These are phyloP conservation scores for Homalodisca vitripennis DNA, from an alignment of 1,140 invertebrate genomes.

Conservation along the genomic window DNA sequence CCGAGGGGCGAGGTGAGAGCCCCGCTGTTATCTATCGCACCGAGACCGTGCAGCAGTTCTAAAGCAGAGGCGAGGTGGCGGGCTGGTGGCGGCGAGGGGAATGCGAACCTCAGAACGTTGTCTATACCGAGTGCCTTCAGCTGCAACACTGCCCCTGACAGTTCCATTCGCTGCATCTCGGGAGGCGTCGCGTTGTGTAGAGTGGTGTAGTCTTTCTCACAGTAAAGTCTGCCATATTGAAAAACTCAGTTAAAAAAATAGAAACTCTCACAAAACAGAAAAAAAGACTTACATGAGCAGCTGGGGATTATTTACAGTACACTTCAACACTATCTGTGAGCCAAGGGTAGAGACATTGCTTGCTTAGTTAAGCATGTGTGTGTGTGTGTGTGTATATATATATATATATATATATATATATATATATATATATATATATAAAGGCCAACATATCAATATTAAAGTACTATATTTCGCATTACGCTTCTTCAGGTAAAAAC, in stretches of 20 bases:
- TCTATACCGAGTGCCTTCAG: slow-evolving; percentile 94
- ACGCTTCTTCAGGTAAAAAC: too few relatives aligned
- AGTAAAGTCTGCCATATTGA: slow-evolving; percentile 74
- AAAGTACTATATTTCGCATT: too few relatives aligned
- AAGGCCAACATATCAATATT: too few relatives aligned
- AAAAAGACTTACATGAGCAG: not conserved
- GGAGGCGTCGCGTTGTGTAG: slow-evolving; percentile 73
- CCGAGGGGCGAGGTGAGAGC: slow-evolving; percentile 80
- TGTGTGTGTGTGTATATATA: too few relatives aligned
- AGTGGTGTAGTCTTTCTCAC: slow-evolving; percentile 74
- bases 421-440: too few relatives aligned
- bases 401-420: too few relatives aligned
- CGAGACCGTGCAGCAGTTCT: slow-evolving; percentile 86
- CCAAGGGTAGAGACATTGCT: too few relatives aligned
- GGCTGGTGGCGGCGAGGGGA: slow-evolving; percentile 86
- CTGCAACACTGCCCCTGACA: slow-evolving; percentile 84
- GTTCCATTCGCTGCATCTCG: slow-evolving; percentile 89
- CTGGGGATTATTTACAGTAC: not conserved
- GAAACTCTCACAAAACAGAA: not conserved
- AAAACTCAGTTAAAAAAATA: too few relatives aligned
- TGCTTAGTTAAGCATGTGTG: too few relatives aligned
- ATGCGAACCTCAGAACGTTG: slow-evolving; percentile 82
- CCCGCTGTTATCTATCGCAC: slow-evolving; percentile 78
- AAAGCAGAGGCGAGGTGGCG: slow-evolving; percentile 82
- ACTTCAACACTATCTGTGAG: too few relatives aligned